Evolutionary conservation across 2,888 invertebrate species (phyloP).

Genomic region (Eupithecia dodoneata): DNA sequence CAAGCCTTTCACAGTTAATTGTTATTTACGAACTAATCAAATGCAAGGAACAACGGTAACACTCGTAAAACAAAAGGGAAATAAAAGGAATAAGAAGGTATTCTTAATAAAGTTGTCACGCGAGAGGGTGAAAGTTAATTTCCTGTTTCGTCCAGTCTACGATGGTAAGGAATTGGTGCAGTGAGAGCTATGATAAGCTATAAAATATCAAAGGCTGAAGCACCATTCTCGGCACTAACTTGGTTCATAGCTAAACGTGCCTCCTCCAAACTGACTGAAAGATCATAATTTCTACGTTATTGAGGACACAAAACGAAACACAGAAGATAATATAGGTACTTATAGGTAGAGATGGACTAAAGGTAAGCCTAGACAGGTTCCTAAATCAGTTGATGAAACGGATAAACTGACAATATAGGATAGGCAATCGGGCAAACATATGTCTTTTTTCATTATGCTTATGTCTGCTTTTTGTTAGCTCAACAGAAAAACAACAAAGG

Average conservation of each 20-base stretch:
- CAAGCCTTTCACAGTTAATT: conserved; percentile 23
- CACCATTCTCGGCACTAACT: background rate
- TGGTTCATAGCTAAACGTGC: background rate
- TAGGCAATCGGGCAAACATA: too few species aligned
- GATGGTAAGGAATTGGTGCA: conserved; percentile 42
- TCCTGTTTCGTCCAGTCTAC: conserved; percentile 75
- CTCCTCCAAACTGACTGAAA: background rate
- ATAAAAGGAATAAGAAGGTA: conserved; percentile 68
- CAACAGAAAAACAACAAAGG: too few species aligned
- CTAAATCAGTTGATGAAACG: too few species aligned
- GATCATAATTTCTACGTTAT: background rate
- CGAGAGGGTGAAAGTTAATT: conserved; percentile 78
- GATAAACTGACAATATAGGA: too few species aligned
- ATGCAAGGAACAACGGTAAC: conserved; percentile 17
- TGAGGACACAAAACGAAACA: too few species aligned
- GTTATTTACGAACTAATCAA: conserved; percentile 30
- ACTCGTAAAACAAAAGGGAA: conserved; percentile 56
- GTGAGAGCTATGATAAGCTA: conserved; percentile 27
- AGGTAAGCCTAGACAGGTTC: too few species aligned
- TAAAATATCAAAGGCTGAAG: background rate
- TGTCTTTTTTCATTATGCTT: too few species aligned
- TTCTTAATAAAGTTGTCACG: conserved; percentile 82
- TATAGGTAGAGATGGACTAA: too few species aligned
- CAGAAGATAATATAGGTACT: too few species aligned
- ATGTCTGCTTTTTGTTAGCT: too few species aligned